These are phyloP conservation scores for Coleophora deauratella DNA, from an alignment of 2,888 invertebrate species.

Conservation along the genomic window DNA sequence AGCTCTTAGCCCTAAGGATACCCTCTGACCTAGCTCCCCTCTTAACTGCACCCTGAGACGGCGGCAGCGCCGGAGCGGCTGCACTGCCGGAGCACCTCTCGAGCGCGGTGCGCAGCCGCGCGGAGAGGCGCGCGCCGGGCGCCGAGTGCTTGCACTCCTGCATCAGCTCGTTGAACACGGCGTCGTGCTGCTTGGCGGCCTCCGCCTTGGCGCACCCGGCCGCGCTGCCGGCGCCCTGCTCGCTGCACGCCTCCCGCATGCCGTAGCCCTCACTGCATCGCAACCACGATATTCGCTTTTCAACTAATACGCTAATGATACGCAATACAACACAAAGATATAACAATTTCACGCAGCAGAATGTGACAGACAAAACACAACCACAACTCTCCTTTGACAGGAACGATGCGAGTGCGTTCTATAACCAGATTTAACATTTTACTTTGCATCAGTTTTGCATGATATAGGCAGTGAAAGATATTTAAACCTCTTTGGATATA, in stretches of 20 bases:
- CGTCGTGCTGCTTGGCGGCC: conserved; percentile 27
- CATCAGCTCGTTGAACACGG: conserved; percentile 75
- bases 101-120: conserved; percentile 45
- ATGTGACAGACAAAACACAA: no score
- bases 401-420: no score
- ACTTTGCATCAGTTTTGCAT: no score
- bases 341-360: not conserved
- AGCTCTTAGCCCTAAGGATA: no score
- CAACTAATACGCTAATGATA: not conserved
- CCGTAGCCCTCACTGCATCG: conserved; percentile 1
- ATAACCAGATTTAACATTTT: no score
- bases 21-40: no score
- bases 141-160: conserved; percentile 78
- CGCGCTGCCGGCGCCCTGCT: conserved; percentile 5
- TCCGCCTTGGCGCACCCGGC: conserved; percentile 11
- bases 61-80: not conserved
- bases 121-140: conserved; percentile 78
- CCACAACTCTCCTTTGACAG: no score
- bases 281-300: no score
- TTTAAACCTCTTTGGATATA: no score
- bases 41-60: no score
- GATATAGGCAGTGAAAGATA: no score
- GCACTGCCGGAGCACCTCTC: conserved; percentile 36
- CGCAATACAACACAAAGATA: not conserved
- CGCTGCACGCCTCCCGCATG: conserved; percentile 25